Base-by-base conservation (phyloP, 2,888 invertebrate genomes). In the Mesorhabditis belari region DNA sequence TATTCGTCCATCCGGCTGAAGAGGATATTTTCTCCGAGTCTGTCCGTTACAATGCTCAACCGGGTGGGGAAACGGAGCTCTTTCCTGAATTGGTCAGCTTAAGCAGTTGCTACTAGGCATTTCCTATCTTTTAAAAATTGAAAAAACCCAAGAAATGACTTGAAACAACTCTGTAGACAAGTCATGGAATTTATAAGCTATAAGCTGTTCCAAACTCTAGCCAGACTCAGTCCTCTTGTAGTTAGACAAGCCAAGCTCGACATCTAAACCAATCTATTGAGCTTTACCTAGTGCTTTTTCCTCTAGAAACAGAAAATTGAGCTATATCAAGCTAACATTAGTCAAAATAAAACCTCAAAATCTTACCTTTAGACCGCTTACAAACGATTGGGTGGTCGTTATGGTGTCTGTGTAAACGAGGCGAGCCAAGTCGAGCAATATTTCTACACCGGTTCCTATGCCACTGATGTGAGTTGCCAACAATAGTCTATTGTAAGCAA, bases 1-100 rank as follows among this genome's bases (percentile, higher is more conserved):
- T 71, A 9, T 74, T 71, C 52, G 64, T 71, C 44, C 73, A 73
- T 57, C 57, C 63, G 19, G 54, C 55, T 12, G 58, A 64, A 4
- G 71, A 73, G n/a, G 62, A 63, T 23, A 64, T 74, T 9, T 67
- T 71, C 55, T 70, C 69, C 19, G 74, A 74, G 57, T 73, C 73
- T 5, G 61, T 68, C 17, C 49, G 71, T 17, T 69, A 66, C 51
- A 67, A 70, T 44, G 66, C 66, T 1, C 57, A 62, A 19, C 71
- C 71, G 3, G 70, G 44, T 0, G 44, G 44, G n/a, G 44, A 35
- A 0, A 35, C 44, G 12, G 44, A 35, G n/a, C n/a, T 35, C 12
- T 35, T 35, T 35, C 44, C 44, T 9, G 44, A 9, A 35, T 35
- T 35, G 44, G 44, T 35, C 12, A 17, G 44, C n/a, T 35, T 9